Conservation (phyloP, 1,140 invertebrate genomes). For the Hydropsyche tenuis region DNA sequence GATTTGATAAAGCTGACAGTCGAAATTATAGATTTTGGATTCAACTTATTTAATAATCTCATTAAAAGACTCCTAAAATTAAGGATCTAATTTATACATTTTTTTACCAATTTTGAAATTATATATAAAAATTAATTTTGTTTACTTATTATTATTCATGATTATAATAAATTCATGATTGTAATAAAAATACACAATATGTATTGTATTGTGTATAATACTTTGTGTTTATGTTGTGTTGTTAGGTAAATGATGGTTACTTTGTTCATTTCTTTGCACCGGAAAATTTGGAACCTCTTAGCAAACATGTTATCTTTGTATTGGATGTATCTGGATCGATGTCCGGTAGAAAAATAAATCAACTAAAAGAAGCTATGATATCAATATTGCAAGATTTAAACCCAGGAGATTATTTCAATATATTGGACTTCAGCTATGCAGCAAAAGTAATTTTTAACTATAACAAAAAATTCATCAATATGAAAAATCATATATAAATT, state of each 20-base stretch:
- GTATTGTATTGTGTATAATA: too few relatives aligned
- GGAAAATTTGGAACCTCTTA: constrained; percentile 63
- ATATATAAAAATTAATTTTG: too few relatives aligned
- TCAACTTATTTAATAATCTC: too few relatives aligned
- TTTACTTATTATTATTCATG: too few relatives aligned
- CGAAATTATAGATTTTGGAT: too few relatives aligned
- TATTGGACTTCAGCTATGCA: constrained; percentile 67
- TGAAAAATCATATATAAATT: background rate
- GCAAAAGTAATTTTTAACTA: constrained; percentile 57
- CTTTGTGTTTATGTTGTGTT: too few relatives aligned
- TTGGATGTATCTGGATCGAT: constrained; percentile 76
- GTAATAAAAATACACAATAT: too few relatives aligned
- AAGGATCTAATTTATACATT: too few relatives aligned
- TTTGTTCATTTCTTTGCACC: constrained; percentile 81
- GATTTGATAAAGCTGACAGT: too few relatives aligned
- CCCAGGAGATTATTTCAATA: constrained; percentile 70
- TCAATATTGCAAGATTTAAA: constrained; percentile 69
- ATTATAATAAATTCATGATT: too few relatives aligned
- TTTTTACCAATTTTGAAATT: too few relatives aligned
- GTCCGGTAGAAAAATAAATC: constrained; percentile 68
- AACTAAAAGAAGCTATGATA: constrained; percentile 72
- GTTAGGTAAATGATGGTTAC: constrained; percentile 76
- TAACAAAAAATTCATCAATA: constrained; percentile 25
- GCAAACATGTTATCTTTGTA: constrained; percentile 75
- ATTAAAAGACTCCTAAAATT: too few relatives aligned